Conservation (phyloP, 2,113 vertebrate genomes). For the Oncorhynchus masou region DNA sequence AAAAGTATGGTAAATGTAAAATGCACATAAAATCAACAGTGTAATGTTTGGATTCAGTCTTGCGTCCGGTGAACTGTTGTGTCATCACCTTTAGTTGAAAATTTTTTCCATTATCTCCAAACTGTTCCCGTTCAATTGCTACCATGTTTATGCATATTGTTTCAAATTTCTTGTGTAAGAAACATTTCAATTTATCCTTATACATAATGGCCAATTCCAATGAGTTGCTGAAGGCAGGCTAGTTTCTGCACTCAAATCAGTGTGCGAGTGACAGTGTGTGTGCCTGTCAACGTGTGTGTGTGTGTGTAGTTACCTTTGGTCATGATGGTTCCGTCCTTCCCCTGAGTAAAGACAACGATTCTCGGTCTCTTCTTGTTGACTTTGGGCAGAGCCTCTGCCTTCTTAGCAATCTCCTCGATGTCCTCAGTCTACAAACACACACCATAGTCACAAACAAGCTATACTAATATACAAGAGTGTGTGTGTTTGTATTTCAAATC, state of each 20-base stretch:
- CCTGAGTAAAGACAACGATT: slow-evolving; percentile 91
- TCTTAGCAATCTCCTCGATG: slow-evolving; percentile 89
- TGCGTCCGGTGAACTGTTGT: no score
- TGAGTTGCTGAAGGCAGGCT: not conserved
- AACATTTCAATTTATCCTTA: no score
- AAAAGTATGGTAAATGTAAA: no score
- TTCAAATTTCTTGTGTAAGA: not conserved
- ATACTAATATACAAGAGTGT: slow-evolving; percentile 3
- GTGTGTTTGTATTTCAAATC: not conserved
- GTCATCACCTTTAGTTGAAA: no score
- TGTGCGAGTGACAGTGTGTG: not conserved
- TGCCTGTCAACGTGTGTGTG: not conserved
- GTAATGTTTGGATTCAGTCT: no score
- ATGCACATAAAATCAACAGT: no score
- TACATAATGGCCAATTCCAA: no score
- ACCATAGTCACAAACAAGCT: not conserved
- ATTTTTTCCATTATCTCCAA: no score
- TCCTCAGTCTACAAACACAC: slow-evolving; percentile 82
- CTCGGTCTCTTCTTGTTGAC: slow-evolving; percentile 85
- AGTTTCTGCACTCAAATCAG: not conserved
- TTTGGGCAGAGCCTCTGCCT: slow-evolving; percentile 88
- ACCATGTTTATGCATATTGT: no score
- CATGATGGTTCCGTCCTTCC: slow-evolving; percentile 85
- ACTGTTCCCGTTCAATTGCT: no score
- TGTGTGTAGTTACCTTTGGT: slow-evolving; percentile 73